These are phyloP conservation scores for Neoarius graeffei DNA, from an alignment of 2,113 vertebrate genomes.

Conservation along the genomic window DNA sequence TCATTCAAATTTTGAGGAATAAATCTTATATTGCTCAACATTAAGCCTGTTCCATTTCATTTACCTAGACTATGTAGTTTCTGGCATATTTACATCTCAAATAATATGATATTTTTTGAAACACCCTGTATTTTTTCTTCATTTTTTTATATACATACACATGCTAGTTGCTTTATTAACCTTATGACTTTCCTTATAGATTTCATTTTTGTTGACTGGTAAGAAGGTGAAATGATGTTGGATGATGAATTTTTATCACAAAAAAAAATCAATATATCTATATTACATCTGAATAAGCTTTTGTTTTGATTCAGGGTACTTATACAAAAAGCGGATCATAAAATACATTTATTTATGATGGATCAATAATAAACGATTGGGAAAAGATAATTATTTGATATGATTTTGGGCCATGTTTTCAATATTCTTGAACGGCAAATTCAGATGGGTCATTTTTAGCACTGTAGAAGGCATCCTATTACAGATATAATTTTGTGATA, in stretches of 20 bases:
- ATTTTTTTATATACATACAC: no score
- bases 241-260: background rate
- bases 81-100: no score
- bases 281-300: background rate
- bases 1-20: no score
- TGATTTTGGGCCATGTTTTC: background rate
- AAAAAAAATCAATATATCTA: background rate
- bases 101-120: no score
- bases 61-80: no score
- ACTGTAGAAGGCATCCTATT: background rate
- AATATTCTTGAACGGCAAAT: background rate
- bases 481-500: background rate
- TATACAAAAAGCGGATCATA: background rate
- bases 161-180: background rate
- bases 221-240: background rate
- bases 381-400: background rate
- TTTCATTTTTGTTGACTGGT: background rate
- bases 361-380: background rate
- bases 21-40: no score
- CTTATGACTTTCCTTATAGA: background rate
- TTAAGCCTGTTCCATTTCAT: no score
- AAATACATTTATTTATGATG: background rate
- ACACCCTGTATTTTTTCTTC: no score
- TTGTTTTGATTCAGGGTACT: background rate
- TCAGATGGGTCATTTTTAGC: background rate